Evolutionary conservation across 2,888 invertebrate species (phyloP), one percentile per base, ranked within the genome.

Genomic region (Tuberolachnus salignus): DNA sequence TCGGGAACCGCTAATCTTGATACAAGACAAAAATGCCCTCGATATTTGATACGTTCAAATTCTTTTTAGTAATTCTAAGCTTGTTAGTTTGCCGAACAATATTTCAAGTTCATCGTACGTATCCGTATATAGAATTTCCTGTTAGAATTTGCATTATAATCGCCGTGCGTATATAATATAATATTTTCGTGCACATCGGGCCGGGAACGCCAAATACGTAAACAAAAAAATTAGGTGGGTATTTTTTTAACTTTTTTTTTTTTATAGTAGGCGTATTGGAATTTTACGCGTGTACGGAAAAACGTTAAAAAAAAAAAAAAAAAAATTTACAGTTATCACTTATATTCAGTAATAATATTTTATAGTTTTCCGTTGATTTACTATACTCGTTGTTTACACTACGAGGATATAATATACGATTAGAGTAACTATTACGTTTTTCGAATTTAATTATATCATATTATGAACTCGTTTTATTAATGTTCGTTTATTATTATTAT

Each of bases 201-300:
- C 34, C 19, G 49, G 61, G 61, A 61, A 61, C 34, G 61, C 61
- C 72, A 61, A 72, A 51, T 72, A 72, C 6, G 70, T 55, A 55
- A 11, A 21, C 26, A 57, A 61, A 49, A 59, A 59, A 49, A 46
- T 26, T 6, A 34, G 8, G 72, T 72, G 72, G 72, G 72, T 72
- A 59, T 72, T 49, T 34, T 34, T 34, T 34, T 34, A 4, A 4
- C 6, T 34, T 34, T 34, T 34, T 34, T 34, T 34, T 34, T 3
- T 34, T 34, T 26, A 4, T 11, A 21, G 70, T 70, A 23, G 70
- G 70, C 23, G 70, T 57, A 46, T 57, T 23, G 57, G 57, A 57
- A 70, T 70, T 53, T 70, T 57, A 21, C 10, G 34, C 3, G 3
- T 34, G 21, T 44, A 23, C 21, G 16, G n/a, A 44, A 44, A 70